These are phyloP conservation scores for Ictidomys tridecemlineatus DNA, from an alignment of 2,113 vertebrate genomes.

Conservation along the genomic window DNA sequence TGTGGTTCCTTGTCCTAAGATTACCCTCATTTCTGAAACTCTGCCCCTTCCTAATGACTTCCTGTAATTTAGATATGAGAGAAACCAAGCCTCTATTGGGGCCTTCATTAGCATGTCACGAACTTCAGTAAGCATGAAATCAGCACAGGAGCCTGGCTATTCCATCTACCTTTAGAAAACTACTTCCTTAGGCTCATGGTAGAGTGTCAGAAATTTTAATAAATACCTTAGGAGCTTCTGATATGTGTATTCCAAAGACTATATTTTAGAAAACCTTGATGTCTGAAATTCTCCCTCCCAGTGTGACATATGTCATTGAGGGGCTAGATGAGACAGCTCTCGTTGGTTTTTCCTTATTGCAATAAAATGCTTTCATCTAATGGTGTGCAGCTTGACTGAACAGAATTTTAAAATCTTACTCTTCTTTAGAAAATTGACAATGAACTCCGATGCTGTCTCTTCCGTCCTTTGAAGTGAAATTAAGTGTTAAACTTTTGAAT, in stretches of 20 bases:
- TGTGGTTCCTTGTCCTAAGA: not conserved
- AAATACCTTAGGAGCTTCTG: not conserved
- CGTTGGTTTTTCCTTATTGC: not conserved
- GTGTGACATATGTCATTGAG: not conserved
- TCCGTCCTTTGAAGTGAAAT: not conserved
- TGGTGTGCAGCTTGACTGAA: not conserved
- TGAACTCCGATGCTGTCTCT: not conserved
- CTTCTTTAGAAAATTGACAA: not conserved
- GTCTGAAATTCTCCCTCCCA: not conserved
- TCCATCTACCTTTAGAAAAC: not conserved
- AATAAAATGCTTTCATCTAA: not conserved
- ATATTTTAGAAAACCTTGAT: not conserved
- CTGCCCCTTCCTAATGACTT: not conserved
- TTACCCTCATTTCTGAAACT: not conserved
- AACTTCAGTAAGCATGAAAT: not conserved
- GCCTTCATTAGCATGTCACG: not conserved
- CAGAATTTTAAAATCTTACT: not conserved
- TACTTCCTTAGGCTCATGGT: not conserved
- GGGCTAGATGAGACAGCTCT: not conserved
- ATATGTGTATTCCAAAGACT: not conserved
- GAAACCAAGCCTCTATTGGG: not conserved
- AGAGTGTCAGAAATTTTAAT: not conserved
- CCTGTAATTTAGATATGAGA: not conserved
- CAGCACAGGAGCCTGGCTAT: not conserved
- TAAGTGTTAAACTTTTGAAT: not conserved